phyloP scores from a whole-genome alignment of 2,113 vertebrate genomes.

The Amphiprion percula region DNA sequence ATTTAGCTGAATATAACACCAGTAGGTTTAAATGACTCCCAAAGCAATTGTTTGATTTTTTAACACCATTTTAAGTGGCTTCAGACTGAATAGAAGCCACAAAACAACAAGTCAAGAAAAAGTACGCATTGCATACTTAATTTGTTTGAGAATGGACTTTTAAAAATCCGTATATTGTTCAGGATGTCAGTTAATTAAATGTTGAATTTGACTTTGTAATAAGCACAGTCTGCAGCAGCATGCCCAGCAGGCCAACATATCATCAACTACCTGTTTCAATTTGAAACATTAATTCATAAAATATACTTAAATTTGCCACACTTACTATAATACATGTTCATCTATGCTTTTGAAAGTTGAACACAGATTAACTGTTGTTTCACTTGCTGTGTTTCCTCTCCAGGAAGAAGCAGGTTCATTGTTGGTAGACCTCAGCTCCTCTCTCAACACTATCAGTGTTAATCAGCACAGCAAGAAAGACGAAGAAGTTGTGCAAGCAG shows the following conservation, averaged over 20 bases:
- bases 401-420: slow-evolving; percentile 87
- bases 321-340: not conserved
- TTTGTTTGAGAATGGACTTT: not conserved
- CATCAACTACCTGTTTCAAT: not conserved
- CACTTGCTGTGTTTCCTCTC: slow-evolving; percentile 16
- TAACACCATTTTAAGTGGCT: no score
- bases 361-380: slow-evolving; percentile 7
- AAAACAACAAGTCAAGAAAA: no score
- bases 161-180: not conserved
- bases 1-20: no score
- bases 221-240: not conserved
- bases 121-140: no score
- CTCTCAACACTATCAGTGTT: slow-evolving; percentile 79
- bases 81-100: no score
- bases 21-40: no score
- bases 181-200: not conserved
- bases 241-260: not conserved
- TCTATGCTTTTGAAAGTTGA: not conserved
- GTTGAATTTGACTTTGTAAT: not conserved
- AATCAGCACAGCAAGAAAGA: slow-evolving; percentile 65
- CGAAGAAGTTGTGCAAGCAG: slow-evolving; percentile 79
- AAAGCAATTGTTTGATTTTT: no score
- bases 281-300: not conserved
- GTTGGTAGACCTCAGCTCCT: slow-evolving; percentile 86
- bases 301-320: no score